These are phyloP conservation scores for Penaeus indicus DNA, from an alignment of 1,140 invertebrate genomes.

Conservation along the genomic window DNA sequence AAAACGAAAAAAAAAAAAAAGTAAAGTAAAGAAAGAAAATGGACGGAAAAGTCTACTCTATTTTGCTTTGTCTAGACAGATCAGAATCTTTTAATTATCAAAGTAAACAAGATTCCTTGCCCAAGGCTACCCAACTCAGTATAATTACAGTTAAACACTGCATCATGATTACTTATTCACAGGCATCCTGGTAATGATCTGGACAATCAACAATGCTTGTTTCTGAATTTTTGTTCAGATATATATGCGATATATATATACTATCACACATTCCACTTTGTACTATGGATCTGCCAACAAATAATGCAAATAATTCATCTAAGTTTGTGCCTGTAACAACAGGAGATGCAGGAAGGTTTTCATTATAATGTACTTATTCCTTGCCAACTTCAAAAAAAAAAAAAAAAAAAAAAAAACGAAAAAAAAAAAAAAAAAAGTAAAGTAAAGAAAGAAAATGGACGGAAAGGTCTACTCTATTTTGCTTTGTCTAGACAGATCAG, in stretches of 20 bases:
- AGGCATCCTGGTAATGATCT: slow-evolving; percentile 23
- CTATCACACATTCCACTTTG: slow-evolving; percentile 57
- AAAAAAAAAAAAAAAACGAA: too few species aligned
- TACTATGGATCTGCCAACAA: slow-evolving; percentile 45
- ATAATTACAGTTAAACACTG: too few species aligned
- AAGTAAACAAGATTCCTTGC: too few species aligned
- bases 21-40: too few species aligned
- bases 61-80: too few species aligned
- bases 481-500: too few species aligned
- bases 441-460: too few species aligned
- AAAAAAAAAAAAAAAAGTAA: not conserved
- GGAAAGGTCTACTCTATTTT: too few species aligned
- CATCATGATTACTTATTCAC: too few species aligned
- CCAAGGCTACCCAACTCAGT: too few species aligned
- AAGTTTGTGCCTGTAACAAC: not conserved
- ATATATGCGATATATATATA: not conserved
- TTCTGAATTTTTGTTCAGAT: not conserved
- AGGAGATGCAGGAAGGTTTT: not conserved
- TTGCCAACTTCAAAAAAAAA: not conserved
- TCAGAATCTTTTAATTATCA: too few species aligned
- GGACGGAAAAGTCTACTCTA: too few species aligned
- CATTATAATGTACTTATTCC: not conserved
- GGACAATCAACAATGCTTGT: slow-evolving; percentile 30
- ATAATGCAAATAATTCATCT: not conserved
- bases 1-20: not conserved